These are phyloP conservation scores for Eudyptes chrysolophus DNA, from an alignment of 2,113 vertebrate species.

Conservation along the genomic window DNA sequence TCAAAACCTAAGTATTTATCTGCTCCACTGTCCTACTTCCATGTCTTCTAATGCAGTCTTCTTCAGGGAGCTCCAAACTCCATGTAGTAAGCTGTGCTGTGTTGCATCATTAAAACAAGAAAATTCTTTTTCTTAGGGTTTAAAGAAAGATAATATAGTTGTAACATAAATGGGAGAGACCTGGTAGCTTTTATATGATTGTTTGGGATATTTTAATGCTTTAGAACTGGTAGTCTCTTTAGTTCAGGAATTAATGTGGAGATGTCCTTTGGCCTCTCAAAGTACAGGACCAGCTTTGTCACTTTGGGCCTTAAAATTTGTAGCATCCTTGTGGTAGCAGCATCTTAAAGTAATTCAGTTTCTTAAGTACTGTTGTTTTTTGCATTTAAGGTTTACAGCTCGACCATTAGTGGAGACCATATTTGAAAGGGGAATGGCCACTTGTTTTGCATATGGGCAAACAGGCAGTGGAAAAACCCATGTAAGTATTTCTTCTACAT, in stretches of 20 bases:
- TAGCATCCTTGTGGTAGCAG: neutral
- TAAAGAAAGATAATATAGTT: neutral
- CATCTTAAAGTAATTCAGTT: neutral
- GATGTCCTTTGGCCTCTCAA: neutral
- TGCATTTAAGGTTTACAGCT: constrained; percentile 88
- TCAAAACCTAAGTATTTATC: neutral
- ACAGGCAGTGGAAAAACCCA: constrained; percentile 98
- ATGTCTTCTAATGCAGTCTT: neutral
- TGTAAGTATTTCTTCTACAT: constrained; percentile 76
- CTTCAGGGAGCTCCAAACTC: neutral
- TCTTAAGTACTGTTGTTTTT: neutral
- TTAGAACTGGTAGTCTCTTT: neutral
- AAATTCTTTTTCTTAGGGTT: neutral
- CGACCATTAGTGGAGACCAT: constrained; percentile 96
- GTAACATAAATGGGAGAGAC: neutral
- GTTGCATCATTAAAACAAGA: neutral
- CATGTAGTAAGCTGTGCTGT: neutral
- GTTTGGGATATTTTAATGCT: neutral
- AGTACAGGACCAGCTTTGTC: neutral
- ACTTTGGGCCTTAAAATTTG: neutral
- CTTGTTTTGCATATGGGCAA: constrained; percentile 97
- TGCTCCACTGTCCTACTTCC: neutral
- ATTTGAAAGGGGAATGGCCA: constrained; percentile 97
- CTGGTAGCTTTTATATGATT: neutral
- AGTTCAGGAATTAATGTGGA: neutral